Conservation (phyloP, 2,113 vertebrate genomes). For the Orthonyx spaldingii region DNA sequence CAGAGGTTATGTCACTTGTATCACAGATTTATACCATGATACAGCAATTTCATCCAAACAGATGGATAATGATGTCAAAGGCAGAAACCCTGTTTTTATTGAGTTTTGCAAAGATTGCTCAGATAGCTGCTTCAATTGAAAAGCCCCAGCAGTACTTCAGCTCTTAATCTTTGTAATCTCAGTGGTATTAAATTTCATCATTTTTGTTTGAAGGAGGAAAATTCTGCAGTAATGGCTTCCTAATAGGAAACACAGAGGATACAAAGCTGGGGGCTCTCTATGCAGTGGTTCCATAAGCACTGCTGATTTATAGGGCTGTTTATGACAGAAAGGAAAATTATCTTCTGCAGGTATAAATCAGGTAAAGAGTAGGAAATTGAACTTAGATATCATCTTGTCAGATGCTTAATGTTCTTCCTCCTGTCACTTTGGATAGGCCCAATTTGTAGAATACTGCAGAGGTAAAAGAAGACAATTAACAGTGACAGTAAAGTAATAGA, state of each 20-base stretch:
- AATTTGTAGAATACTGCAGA: conserved; percentile 99
- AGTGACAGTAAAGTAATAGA: conserved; percentile 99
- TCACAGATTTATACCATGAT: conserved; percentile 99
- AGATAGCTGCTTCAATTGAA: conserved; percentile 90
- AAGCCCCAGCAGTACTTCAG: conserved; percentile 85
- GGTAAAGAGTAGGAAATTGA: conserved; percentile 99
- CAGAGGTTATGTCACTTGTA: conserved; percentile 99
- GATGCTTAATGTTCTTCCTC: conserved; percentile 99
- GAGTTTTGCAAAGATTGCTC: conserved; percentile 98
- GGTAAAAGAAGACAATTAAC: conserved; percentile 99
- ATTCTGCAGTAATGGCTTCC: conserved; percentile 99
- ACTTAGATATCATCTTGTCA: conserved; percentile 99
- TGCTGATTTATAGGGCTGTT: conserved; percentile 99
- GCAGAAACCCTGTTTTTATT: conserved; percentile 95
- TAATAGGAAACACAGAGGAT: conserved; percentile 98
- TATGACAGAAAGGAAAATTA: conserved; percentile 99
- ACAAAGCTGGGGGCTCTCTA: conserved; percentile 89
- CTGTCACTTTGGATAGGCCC: conserved; percentile 99
- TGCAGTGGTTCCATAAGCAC: conserved; percentile 96
- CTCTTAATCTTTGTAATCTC: conserved; percentile 99
- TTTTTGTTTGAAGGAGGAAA: conserved; percentile 99
- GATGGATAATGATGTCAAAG: conserved; percentile 99
- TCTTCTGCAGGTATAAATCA: conserved; percentile 99
- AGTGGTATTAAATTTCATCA: conserved; percentile 99
- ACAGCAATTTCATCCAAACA: conserved; percentile 99